Base-by-base conservation (phyloP, 2,113 vertebrate species). In the Capreolus pygargus region DNA sequence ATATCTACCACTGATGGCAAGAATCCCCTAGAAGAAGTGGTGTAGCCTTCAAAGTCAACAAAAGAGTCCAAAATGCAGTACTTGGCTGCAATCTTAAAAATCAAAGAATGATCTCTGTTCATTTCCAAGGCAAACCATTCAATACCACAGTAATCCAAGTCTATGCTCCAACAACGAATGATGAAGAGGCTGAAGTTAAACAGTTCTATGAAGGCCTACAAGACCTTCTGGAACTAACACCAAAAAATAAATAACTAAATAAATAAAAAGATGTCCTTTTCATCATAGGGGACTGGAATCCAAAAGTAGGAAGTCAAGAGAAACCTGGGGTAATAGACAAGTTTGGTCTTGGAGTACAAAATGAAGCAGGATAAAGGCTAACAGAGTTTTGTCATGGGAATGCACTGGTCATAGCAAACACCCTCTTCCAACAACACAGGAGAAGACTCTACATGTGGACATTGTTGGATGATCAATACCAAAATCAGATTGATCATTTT, bases 141-240 rank as follows among this genome's bases (percentile, higher is more conserved):
- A 70, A 19, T 70, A 36, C 21, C n/a, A 67, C 0, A 2, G 17
- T 70, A 70, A 70, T 70, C 17, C 64, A 70, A 70, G n/a, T n/a
- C n/a, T 21, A 36, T 70, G n/a, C n/a, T n/a, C n/a, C 2, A 0
- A 21, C n/a, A 2, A 21, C 0, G 1, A 70, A 21, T 70, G n/a
- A 70, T 36, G 64, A 36, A 70, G 4, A 70, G 4, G 17, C 64
- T 67, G 33, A 67, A 67, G 64, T 67, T 67, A 36, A 67, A 36
- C 0, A 2, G 17, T 67, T 70, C 9, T 70, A 70, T 70, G 19
- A 70, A 70, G n/a, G 64, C 64, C 17, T 70, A 70, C 9, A 70
- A 70, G 17, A 70, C 8, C 64, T 70, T 70, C n/a, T 70, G 11
- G 64, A 70, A 70, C 9, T 36, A 70, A 70, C 19, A 36, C 9